These are phyloP conservation scores for Syndactyla subalaris DNA, from an alignment of 2,797 vertebrate species.

Conservation along the genomic window DNA sequence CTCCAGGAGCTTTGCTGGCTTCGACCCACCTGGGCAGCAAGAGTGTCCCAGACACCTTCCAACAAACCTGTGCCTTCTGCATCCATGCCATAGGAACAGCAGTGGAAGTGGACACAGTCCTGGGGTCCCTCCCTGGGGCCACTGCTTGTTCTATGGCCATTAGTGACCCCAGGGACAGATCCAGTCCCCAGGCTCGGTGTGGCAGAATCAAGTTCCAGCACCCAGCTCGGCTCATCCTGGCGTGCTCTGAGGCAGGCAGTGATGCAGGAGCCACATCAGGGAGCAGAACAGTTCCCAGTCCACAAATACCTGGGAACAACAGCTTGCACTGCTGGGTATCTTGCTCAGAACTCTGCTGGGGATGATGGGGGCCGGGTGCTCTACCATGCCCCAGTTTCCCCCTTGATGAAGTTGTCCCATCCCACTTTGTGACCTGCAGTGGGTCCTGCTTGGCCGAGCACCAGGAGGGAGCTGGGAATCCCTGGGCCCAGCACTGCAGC, in stretches of 20 bases:
- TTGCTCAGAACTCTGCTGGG: neutral
- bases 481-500: neutral
- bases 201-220: accelerated
- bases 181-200: neutral
- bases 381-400: neutral
- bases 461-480: accelerated
- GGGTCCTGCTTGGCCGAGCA: accelerated
- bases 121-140: neutral
- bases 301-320: neutral
- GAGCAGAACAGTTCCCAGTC: neutral
- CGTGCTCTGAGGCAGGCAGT: accelerated
- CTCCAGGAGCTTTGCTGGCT: neutral
- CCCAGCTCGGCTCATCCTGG: neutral
- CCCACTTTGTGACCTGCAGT: accelerated
- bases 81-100: neutral
- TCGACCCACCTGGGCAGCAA: neutral
- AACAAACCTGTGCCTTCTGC: neutral
- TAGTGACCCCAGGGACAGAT: accelerated
- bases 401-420: neutral
- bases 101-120: accelerated
- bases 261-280: accelerated
- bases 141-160: neutral
- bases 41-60: neutral
- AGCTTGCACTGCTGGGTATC: neutral
- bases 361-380: accelerated